Base-by-base conservation (phyloP, 1,140 invertebrate genomes). In the Procambarus virginalis region DNA sequence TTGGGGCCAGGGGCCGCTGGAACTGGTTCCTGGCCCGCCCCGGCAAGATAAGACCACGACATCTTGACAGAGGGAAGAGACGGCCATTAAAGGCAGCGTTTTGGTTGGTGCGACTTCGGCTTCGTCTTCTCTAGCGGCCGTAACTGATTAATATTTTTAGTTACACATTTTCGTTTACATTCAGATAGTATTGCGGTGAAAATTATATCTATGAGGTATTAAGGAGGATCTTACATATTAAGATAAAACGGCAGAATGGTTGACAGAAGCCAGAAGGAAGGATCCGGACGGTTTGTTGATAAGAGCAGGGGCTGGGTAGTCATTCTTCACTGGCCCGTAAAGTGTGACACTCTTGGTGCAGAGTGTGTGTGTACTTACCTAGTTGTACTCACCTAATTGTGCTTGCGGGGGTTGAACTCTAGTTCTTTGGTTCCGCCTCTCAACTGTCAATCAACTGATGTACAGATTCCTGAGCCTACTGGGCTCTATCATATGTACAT, bases 61-160 rank as follows among this genome's bases (percentile, higher is more conserved):
- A 84, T 84, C 81, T 89, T 89, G 87, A 89, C 87, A 89, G 87
- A 84, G 87, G 81, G 87, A 89, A 89, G 87, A 78, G 87, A 89
- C 87, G 84, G 75, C 87, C 87, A 89, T 89, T 89, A 89, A 77
- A 68, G 49, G 51, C 49, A 34, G 48, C 46, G 86, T 89, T 89
- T 34, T 75, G 58, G 12, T 12, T 75, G 20, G 14, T 64, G 8
- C 51, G 58, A 76, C 55, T 60, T 22, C 75, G 81, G 58, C 51
- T 48, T 68, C 34, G 81, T 2, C 6, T 88, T 49, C 79, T 20
- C 1, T 9, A 2, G 10, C 48, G 55, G 22, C 12, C 10, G 10
- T 2, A 12, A 64, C 12, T 17, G 17, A 2, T 64, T 17, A 64
- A 17, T 17, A 64, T 64, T 17, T 4, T 55, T 55, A 55, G 12